These are phyloP conservation scores for Florisuga fusca DNA, from an alignment of 2,797 vertebrate genomes.

Conservation along the genomic window DNA sequence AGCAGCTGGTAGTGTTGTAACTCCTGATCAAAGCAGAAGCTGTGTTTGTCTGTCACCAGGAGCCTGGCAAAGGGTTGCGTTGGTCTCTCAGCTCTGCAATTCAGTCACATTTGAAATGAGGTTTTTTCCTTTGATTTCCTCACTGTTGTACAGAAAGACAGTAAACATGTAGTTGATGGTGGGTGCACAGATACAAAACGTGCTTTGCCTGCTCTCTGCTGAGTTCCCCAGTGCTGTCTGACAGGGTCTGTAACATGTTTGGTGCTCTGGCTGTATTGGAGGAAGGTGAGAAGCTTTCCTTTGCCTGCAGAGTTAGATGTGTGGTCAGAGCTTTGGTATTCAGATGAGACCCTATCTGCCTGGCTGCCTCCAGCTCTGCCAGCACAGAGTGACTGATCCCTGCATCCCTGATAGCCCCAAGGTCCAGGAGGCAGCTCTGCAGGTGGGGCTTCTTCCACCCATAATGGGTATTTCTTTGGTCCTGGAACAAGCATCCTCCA, in stretches of 20 bases:
- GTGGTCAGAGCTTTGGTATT: not conserved
- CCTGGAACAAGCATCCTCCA: not conserved
- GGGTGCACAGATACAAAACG: not conserved
- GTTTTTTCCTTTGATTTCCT: slow-evolving; percentile 28
- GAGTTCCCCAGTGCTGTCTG: not conserved
- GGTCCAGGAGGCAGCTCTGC: not conserved
- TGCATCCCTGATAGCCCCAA: not conserved
- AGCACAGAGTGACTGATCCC: fast-evolving
- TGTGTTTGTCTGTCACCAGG: not conserved
- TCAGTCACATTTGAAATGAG: not conserved
- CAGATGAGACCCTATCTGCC: not conserved
- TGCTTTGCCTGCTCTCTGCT: not conserved
- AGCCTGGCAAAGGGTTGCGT: not conserved
- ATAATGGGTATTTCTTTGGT: fast-evolving
- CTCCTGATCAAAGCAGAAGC: slow-evolving; percentile 53
- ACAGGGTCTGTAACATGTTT: not conserved
- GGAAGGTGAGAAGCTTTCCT: not conserved
- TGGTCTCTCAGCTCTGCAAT: slow-evolving; percentile 5
- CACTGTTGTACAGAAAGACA: not conserved
- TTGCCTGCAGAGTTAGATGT: fast-evolving
- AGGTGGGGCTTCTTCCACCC: not conserved
- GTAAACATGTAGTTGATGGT: not conserved
- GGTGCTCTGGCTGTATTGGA: not conserved
- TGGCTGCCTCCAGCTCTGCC: not conserved
- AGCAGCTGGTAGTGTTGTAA: slow-evolving; percentile 2